A percentile compares a stretch with the other conserved stretches of the same genome.
Evolutionary conservation across 1,140 invertebrate genomes (phyloP).

Genomic region (Coelopa frigida): DNA sequence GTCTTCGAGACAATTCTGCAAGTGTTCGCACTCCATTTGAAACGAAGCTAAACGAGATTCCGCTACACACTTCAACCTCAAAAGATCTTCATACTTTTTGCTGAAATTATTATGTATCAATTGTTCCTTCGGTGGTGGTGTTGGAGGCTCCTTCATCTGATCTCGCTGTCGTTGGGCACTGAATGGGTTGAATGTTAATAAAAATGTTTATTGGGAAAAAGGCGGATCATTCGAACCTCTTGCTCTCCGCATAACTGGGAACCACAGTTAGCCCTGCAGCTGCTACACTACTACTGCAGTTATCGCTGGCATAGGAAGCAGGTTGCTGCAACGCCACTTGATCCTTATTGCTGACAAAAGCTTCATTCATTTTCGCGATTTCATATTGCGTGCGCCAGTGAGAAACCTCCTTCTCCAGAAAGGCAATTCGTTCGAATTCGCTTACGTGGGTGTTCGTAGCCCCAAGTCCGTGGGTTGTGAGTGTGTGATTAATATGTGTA

Average conservation of each 20-base stretch:
- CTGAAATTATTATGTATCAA: constrained; percentile 35
- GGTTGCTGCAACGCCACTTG: constrained; percentile 16
- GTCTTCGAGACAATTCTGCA: constrained; percentile 41
- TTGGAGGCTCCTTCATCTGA: constrained; percentile 23
- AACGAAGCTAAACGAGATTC: constrained; percentile 34
- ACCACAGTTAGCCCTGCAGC: constrained; percentile 32
- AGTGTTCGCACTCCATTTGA: constrained; percentile 28
- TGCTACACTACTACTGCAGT: constrained; percentile 35
- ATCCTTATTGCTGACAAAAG: constrained; percentile 23
- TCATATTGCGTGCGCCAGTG: constrained; percentile 55
- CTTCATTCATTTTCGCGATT: constrained; percentile 48
- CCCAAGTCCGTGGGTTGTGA: constrained; percentile 12
- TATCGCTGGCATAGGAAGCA: constrained; percentile 2
- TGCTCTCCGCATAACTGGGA: constrained; percentile 17
- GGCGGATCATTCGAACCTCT: too few species aligned
- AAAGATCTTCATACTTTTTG: constrained; percentile 38
- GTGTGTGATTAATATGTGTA: constrained; percentile 16
- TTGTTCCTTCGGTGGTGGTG: constrained; percentile 32
- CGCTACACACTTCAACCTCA: constrained; percentile 30
- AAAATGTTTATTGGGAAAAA: constrained; percentile 1
- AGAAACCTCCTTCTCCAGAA: constrained; percentile 52
- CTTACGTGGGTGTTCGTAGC: constrained; percentile 12
- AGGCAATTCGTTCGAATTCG: constrained; percentile 24
- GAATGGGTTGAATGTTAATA: too few species aligned
- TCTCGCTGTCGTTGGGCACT: too few species aligned